phyloP scores from a whole-genome alignment of 2,113 vertebrate genomes.

The Struthidea cinerea region DNA sequence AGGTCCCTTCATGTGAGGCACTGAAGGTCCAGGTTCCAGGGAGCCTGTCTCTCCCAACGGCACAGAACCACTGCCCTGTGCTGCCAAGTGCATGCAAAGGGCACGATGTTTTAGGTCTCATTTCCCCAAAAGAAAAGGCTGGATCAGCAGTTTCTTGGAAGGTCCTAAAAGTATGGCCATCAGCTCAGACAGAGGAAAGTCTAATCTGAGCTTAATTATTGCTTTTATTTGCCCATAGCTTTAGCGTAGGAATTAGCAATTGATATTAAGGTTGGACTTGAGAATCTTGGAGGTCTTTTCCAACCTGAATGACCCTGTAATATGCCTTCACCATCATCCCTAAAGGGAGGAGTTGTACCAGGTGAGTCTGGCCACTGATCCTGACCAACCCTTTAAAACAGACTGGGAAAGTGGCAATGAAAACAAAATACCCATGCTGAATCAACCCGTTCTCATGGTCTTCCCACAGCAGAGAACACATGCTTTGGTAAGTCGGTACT shows the following conservation, averaged over 20 bases:
- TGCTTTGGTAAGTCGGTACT: conserved; percentile 10
- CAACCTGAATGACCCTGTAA: neutral
- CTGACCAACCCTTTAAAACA: neutral
- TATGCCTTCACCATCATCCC: no score
- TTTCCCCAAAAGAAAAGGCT: neutral
- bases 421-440: conserved; percentile 8
- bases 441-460: neutral
- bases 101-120: neutral
- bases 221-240: neutral
- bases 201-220: neutral
- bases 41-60: rapidly evolving
- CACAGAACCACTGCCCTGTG: rapidly evolving
- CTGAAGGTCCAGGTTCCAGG: neutral
- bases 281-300: neutral
- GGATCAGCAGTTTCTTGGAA: neutral
- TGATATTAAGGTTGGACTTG: neutral
- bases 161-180: neutral
- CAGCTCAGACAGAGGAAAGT: neutral
- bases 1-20: neutral
- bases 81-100: neutral
- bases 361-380: neutral
- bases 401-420: neutral
- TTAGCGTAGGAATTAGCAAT: neutral
- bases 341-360: neutral
- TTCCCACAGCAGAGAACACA: neutral